Evolutionary conservation across 1,140 invertebrate species (phyloP), one percentile per base, ranked within the genome.

Genomic region (Brachionus plicatilis): DNA sequence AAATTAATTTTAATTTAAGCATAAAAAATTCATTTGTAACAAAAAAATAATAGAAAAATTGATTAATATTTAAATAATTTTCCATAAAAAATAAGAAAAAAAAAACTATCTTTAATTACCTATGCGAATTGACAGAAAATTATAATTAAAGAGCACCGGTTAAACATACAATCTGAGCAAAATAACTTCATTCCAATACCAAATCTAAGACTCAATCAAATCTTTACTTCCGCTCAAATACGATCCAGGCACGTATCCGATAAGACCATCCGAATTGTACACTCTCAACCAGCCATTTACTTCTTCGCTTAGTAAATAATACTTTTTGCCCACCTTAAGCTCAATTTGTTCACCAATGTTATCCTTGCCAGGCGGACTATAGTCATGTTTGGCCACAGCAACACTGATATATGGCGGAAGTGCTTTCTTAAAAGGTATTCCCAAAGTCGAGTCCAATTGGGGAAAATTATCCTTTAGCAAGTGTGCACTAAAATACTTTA

Each of bases 381-480:
- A 82, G 37, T 82, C 79, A 24, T 82, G 79, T 27, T 24, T 60
- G 24, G 79, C 79, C 9, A 82, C 45, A 60, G 33, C 79, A 20
- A 43, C 43, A 45, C 79, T 68, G 1, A 82, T 60, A 3, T 41
- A 65, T 11, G 53, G 47, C 8, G 79, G 79, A 43, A 82, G 29
- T 41, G 33, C 53, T 24, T 82, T 68, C 60, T 45, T 82, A n/a
- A 60, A 82, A 9, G 79, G 79, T 65, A 41, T 68, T 0, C 79
- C 79, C 20, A 82, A 47, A 24, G 79, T 60, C 17, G 79, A 60
- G 11, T 82, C 79, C 27, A 82, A 47, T 68, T 82, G 79, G 5
- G 79, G 79, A 68, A 82, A 82, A 82, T 82, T 82, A 24, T 82
- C 79, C 45, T 82, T 60, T 3, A 82, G 33, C 43, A 47, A 82